These are phyloP conservation scores for Halcyon malimbica DNA, from an alignment of 2,113 vertebrate genomes.

Conservation along the genomic window DNA sequence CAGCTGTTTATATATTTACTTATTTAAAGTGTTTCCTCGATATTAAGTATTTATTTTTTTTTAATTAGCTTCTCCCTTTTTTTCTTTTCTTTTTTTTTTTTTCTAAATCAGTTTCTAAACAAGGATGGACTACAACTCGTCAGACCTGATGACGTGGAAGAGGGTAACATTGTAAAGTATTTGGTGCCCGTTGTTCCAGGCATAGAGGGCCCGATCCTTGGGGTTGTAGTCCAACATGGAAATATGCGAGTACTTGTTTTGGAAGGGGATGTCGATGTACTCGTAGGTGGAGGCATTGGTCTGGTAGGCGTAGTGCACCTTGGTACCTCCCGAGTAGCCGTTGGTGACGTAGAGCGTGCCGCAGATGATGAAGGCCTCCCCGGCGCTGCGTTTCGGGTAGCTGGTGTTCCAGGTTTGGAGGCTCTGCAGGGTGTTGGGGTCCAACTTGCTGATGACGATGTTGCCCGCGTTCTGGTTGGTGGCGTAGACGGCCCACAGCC, in stretches of 20 bases:
- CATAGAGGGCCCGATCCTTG: conserved; percentile 93
- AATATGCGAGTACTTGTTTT: conserved; percentile 97
- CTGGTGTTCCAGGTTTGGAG: conserved; percentile 94
- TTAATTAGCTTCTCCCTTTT: background rate
- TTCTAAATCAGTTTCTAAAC: background rate
- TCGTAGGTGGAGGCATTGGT: conserved; percentile 98
- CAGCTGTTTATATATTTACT: conserved; percentile 63
- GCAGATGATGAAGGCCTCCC: conserved; percentile 98
- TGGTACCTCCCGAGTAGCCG: conserved; percentile 94
- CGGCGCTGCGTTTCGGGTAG: conserved; percentile 95
- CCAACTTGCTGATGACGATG: conserved; percentile 95
- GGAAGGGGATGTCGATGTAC: conserved; percentile 96
- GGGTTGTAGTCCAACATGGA: conserved; percentile 99
- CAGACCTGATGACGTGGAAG: conserved; percentile 95
- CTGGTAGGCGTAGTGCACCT: conserved; percentile 97
- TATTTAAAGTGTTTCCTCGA: conserved; percentile 33
- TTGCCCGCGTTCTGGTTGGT: conserved; percentile 98
- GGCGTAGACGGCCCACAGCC: conserved; percentile 96
- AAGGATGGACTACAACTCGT: conserved; percentile 85
- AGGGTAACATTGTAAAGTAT: conserved; percentile 97
- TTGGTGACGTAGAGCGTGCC: conserved; percentile 98
- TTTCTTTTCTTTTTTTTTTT: background rate
- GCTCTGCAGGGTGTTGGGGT: conserved; percentile 91
- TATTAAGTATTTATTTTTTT: background rate
- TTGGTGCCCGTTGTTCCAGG: conserved; percentile 99